These are phyloP conservation scores for Dioctria rufipes DNA, from an alignment of 2,888 invertebrate species.

Conservation along the genomic window DNA sequence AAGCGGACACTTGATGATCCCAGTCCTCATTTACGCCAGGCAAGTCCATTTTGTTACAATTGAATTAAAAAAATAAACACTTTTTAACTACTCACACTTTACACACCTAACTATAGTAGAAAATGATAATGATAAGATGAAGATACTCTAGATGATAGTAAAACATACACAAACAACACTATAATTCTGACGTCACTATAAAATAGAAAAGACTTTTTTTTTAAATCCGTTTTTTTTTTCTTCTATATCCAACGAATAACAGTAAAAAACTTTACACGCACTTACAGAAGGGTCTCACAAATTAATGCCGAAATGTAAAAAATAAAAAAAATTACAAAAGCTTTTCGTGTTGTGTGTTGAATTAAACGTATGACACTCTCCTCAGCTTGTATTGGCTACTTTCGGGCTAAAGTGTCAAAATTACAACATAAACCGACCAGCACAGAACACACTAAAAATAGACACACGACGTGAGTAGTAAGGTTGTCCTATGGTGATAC, in stretches of 20 bases:
- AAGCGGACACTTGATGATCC: conserved; percentile 76
- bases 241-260: not conserved
- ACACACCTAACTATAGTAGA: not conserved
- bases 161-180: conserved; percentile 41
- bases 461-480: not conserved
- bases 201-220: not conserved
- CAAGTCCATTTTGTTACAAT: conserved; percentile 60
- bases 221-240: conserved; percentile 1
- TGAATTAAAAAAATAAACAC: not conserved
- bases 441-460: conserved; percentile 15
- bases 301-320: not conserved
- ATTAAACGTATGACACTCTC: conserved; percentile 7
- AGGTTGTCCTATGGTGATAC: conserved; percentile 19
- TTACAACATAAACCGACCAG: not conserved
- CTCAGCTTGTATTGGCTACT: not conserved
- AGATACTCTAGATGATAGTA: no score
- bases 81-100: conserved; percentile 8
- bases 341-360: conserved; percentile 2
- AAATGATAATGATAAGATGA: no score
- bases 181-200: not conserved
- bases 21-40: conserved; percentile 72
- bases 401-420: conserved; percentile 9
- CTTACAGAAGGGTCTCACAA: conserved; percentile 3
- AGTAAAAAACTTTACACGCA: conserved; percentile 26
- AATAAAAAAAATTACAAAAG: not conserved